These are phyloP conservation scores for Paratrypauchen microcephalus DNA, from an alignment of 2,797 vertebrate species.

Conservation along the genomic window DNA sequence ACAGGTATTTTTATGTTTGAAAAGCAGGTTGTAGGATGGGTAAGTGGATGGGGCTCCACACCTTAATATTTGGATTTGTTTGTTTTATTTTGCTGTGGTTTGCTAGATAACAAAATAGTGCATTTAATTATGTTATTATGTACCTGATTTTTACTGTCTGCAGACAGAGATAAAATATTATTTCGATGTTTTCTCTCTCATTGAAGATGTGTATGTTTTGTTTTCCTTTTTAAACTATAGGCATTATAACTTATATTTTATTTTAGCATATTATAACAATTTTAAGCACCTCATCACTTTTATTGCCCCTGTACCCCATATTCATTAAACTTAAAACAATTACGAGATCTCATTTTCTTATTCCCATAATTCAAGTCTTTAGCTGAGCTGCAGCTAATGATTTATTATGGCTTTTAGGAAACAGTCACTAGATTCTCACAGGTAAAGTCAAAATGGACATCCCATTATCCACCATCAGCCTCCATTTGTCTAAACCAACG, in stretches of 20 bases:
- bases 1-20: not conserved
- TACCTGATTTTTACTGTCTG: too few relatives aligned
- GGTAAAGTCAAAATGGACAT: constrained; percentile 44
- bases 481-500: constrained; percentile 32
- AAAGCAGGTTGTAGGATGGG: not conserved
- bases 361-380: not conserved
- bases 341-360: not conserved
- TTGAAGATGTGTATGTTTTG: too few relatives aligned
- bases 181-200: too few relatives aligned
- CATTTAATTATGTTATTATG: too few relatives aligned
- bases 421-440: constrained; percentile 25
- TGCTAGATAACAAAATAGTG: too few relatives aligned
- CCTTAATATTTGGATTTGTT: not conserved
- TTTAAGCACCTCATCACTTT: not conserved
- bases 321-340: not conserved
- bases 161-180: too few relatives aligned
- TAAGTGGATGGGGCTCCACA: not conserved
- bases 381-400: constrained; percentile 33
- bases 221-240: too few relatives aligned
- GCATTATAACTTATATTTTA: too few relatives aligned
- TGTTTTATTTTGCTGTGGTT: not conserved
- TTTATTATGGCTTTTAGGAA: constrained; percentile 40
- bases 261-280: not conserved
- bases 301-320: not conserved
- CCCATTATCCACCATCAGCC: constrained; percentile 34